Conservation (phyloP, 2,797 vertebrate species). For the Percopsis omiscomaycus region DNA sequence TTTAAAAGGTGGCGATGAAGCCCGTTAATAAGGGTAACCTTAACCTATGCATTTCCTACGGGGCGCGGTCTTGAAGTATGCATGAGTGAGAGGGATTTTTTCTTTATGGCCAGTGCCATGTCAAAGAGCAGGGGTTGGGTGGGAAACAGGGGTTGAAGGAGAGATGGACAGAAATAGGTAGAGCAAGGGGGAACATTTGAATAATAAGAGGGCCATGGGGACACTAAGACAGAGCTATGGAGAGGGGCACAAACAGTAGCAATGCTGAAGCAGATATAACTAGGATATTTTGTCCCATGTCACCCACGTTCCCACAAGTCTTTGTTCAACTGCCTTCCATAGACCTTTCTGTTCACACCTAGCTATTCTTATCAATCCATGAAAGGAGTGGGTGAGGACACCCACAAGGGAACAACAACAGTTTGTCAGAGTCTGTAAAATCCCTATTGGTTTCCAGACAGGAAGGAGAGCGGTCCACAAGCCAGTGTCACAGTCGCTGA, state of each 20-base stretch:
- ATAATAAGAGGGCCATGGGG: too few species aligned
- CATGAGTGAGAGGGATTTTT: background rate
- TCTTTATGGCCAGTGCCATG: slow-evolving; percentile 18
- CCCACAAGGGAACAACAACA: slow-evolving; percentile 5
- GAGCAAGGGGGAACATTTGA: too few species aligned
- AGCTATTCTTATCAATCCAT: background rate
- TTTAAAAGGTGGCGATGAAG: too few species aligned
- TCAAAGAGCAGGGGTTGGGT: slow-evolving; percentile 18
- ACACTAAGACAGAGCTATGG: background rate
- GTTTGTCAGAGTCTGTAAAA: slow-evolving; percentile 8
- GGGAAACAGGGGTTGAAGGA: background rate
- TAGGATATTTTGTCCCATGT: background rate
- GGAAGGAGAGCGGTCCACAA: slow-evolving; percentile 19
- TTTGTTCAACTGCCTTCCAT: slow-evolving; percentile 1
- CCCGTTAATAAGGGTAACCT: too few species aligned
- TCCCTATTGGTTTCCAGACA: slow-evolving; percentile 31
- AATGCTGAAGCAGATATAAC: background rate
- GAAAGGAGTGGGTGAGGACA: slow-evolving; percentile 25
- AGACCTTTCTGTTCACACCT: slow-evolving; percentile 9
- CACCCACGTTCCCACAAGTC: background rate
- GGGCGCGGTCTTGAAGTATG: slow-evolving; percentile 11
- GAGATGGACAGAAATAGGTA: background rate
- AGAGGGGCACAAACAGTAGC: background rate
- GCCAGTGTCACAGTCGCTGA: slow-evolving; percentile 37
- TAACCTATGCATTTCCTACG: background rate